These are phyloP conservation scores for Xenus cinereus DNA, from an alignment of 2,113 vertebrate species.

Conservation along the genomic window DNA sequence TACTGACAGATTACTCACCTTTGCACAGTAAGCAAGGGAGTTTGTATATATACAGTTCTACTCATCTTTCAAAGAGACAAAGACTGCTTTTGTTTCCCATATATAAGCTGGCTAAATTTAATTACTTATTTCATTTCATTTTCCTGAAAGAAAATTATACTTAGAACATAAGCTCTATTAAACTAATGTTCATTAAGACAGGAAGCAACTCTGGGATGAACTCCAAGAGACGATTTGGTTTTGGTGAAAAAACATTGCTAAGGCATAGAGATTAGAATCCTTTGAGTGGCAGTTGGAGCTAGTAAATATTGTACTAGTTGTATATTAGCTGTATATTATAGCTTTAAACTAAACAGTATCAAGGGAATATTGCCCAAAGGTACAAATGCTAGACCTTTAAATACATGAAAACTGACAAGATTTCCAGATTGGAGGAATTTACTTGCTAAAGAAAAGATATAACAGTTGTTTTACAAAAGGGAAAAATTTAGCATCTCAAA, in stretches of 20 bases:
- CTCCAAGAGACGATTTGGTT: neutral
- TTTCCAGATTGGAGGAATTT: neutral
- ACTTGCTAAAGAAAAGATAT: neutral
- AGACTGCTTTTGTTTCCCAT: neutral
- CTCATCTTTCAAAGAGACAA: neutral
- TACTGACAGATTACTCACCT: neutral
- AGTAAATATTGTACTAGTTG: neutral
- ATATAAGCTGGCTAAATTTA: neutral
- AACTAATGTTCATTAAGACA: neutral
- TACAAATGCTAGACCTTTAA: neutral
- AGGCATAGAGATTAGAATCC: neutral
- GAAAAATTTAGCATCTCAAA: neutral
- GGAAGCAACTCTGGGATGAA: neutral
- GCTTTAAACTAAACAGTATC: neutral
- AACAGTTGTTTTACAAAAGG: neutral
- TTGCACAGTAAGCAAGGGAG: neutral
- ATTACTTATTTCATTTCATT: neutral
- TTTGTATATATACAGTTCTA: neutral
- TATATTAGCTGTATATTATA: neutral
- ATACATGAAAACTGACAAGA: neutral
- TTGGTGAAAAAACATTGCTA: neutral
- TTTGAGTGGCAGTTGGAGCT: neutral
- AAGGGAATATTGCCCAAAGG: neutral
- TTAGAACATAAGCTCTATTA: neutral
- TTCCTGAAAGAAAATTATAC: neutral